These are phyloP conservation scores for Premnoplex brunnescens DNA, from an alignment of 2,797 vertebrate genomes.

Conservation along the genomic window DNA sequence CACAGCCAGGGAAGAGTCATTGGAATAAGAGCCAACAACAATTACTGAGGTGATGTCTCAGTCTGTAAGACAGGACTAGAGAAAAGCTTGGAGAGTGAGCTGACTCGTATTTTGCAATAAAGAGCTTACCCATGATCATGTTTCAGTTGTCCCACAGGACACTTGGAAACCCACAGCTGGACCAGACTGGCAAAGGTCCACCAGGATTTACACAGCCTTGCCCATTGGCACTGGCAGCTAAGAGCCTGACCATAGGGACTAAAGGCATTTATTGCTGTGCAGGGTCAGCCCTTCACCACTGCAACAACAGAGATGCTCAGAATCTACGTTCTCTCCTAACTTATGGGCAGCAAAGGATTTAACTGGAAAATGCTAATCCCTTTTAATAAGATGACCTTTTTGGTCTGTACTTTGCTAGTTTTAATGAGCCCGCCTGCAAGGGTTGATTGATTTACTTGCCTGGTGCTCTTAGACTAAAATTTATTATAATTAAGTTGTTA, in stretches of 20 bases:
- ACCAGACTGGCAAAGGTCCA: neutral
- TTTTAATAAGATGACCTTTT: conserved; percentile 65
- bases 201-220: neutral
- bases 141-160: neutral
- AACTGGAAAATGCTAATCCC: conserved; percentile 50
- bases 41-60: conserved; percentile 68
- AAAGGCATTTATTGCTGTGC: conserved; percentile 1
- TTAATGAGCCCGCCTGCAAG: conserved; percentile 60
- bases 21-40: conserved; percentile 52
- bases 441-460: conserved; percentile 68
- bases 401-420: conserved; percentile 17
- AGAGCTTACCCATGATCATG: neutral
- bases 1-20: conserved; percentile 47
- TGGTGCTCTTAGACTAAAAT: conserved; percentile 29
- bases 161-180: neutral
- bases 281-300: neutral
- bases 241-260: neutral
- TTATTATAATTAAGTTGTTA: conserved; percentile 67
- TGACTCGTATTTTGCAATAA: neutral
- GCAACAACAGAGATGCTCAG: neutral
- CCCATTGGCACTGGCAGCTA: neutral
- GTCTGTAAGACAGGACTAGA: conserved; percentile 13
- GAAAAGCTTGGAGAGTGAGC: neutral
- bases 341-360: conserved; percentile 27
- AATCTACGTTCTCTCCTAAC: neutral